Conservation (phyloP, 2,888 invertebrate genomes). For the Diarsia brunnea region DNA sequence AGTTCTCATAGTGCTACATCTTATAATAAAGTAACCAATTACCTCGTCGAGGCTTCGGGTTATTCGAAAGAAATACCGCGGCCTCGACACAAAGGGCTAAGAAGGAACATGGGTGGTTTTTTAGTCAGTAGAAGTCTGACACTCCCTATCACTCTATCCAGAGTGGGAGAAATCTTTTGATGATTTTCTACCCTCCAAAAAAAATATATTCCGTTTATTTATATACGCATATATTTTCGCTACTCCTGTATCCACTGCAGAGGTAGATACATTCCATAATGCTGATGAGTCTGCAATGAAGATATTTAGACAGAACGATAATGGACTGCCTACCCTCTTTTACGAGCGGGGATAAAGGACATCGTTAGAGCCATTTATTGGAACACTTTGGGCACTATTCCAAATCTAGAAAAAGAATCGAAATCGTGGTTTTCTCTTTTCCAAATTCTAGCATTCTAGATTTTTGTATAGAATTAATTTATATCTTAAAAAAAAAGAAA, state of each 20-base stretch:
- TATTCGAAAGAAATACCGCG: too few relatives aligned
- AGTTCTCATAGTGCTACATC: not conserved
- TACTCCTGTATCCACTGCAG: too few relatives aligned
- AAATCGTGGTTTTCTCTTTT: slow-evolving; percentile 13
- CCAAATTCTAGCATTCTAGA: not conserved
- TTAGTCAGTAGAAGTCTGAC: too few relatives aligned
- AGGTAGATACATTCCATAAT: not conserved
- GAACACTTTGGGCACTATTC: slow-evolving; percentile 38
- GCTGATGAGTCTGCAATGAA: slow-evolving; percentile 22
- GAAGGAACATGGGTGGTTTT: too few relatives aligned
- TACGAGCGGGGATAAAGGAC: slow-evolving; percentile 52
- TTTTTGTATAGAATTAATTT: not conserved
- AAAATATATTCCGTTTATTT: not conserved
- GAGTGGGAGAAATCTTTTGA: too few relatives aligned
- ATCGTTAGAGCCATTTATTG: slow-evolving; percentile 55
- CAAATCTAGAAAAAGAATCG: slow-evolving; percentile 37
- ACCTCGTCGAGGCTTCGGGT: too few relatives aligned
- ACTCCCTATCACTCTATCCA: too few relatives aligned
- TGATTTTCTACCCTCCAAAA: too few relatives aligned
- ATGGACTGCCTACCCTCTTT: slow-evolving; percentile 15
- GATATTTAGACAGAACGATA: slow-evolving; percentile 36
- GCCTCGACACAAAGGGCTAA: too few relatives aligned
- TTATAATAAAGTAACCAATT: not conserved
- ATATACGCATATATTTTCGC: not conserved
- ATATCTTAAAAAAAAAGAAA: not conserved